These are phyloP conservation scores for Florisuga fusca DNA, from an alignment of 2,797 vertebrate species.

Conservation along the genomic window DNA sequence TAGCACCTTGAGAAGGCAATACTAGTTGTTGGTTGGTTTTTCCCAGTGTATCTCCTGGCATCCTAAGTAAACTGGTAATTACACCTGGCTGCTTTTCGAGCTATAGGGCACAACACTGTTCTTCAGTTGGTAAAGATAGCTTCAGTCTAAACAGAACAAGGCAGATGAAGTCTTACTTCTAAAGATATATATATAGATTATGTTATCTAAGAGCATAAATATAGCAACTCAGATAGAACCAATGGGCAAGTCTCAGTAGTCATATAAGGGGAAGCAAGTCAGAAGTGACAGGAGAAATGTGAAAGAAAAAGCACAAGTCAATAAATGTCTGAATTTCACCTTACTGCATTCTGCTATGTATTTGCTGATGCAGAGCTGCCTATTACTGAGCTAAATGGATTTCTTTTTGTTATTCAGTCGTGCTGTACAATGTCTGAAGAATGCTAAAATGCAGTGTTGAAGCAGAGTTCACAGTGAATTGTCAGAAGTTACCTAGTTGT, in stretches of 20 bases:
- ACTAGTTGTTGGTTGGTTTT: not conserved
- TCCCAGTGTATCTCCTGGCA: not conserved
- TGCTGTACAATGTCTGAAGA: not conserved
- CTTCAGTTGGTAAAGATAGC: not conserved
- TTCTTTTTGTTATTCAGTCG: not conserved
- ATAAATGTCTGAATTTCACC: not conserved
- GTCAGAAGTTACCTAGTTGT: not conserved
- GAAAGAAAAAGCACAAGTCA: not conserved
- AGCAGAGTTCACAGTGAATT: not conserved
- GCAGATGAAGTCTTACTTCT: not conserved
- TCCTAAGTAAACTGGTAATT: not conserved
- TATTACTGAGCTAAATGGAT: not conserved
- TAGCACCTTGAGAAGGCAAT: not conserved
- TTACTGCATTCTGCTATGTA: rapidly evolving
- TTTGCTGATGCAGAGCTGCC: not conserved
- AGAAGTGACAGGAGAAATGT: not conserved
- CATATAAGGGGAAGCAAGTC: not conserved
- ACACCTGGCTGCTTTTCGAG: not conserved
- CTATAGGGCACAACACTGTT: not conserved
- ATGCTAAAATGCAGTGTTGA: rapidly evolving
- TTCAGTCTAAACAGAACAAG: not conserved
- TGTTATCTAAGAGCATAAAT: not conserved
- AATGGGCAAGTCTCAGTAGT: not conserved
- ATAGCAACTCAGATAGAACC: not conserved
- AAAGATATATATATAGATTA: not conserved